Conservation (phyloP, 2,888 invertebrate species). For the Anthoptus insignis region DNA sequence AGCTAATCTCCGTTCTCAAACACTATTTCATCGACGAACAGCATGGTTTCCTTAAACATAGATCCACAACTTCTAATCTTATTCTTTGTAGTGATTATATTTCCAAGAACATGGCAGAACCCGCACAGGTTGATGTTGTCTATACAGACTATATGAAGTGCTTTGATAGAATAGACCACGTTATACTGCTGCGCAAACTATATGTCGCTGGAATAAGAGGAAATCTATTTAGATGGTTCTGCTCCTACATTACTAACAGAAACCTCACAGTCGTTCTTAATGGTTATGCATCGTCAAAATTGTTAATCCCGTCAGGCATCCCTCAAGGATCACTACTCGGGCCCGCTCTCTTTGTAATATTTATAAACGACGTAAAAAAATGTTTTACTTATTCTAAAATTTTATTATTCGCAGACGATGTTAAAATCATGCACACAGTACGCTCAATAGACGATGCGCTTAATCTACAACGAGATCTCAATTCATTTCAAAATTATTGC, state of each 20-base stretch:
- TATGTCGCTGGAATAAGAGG: constrained; percentile 33
- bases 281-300: background rate
- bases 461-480: background rate
- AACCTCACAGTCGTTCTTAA: background rate
- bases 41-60: constrained; percentile 40
- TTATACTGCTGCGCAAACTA: constrained; percentile 37
- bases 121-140: constrained; percentile 36
- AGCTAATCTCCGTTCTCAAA: background rate
- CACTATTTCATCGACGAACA: constrained; percentile 19
- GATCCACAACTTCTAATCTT: constrained; percentile 34
- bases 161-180: constrained; percentile 44
- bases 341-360: background rate
- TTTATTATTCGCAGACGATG: background rate
- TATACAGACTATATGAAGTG: constrained; percentile 46
- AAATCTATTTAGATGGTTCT: constrained; percentile 38
- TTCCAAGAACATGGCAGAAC: constrained; percentile 12
- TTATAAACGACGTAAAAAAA: background rate
- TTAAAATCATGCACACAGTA: background rate
- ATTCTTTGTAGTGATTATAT: constrained; percentile 18
- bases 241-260: background rate
- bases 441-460: background rate
- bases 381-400: constrained; percentile 9
- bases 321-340: background rate
- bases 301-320: background rate
- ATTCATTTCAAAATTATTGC: background rate